These are phyloP conservation scores for Pygocentrus nattereri DNA, from an alignment of 2,797 vertebrate genomes.

Conservation along the genomic window DNA sequence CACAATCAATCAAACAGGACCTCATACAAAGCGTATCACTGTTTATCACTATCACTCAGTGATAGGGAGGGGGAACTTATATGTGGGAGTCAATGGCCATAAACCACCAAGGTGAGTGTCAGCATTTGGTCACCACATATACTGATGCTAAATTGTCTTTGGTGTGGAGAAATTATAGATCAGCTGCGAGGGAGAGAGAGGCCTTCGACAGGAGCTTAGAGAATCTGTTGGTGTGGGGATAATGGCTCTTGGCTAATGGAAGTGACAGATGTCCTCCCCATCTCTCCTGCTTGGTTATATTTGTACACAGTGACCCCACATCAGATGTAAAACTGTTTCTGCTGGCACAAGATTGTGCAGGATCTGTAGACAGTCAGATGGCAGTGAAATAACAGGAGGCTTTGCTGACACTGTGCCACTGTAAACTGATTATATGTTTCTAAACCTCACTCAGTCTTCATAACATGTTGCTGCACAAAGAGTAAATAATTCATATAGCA, in stretches of 20 bases:
- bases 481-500: neutral
- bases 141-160: conserved; percentile 25
- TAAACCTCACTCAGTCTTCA: neutral
- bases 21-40: neutral
- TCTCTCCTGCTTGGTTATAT: conserved; percentile 45
- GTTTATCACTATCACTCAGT: neutral
- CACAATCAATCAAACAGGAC: conserved; percentile 23
- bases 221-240: conserved; percentile 16
- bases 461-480: neutral
- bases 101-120: conserved; percentile 30
- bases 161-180: conserved; percentile 34
- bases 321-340: conserved; percentile 46
- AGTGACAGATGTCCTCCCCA: conserved; percentile 41
- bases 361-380: conserved; percentile 31
- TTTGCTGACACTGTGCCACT: conserved; percentile 12
- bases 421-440: conserved; percentile 19
- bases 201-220: conserved; percentile 19
- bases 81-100: conserved; percentile 32
- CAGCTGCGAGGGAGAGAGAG: neutral
- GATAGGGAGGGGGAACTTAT: conserved; percentile 3
- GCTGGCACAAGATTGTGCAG: conserved; percentile 34
- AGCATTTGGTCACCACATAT: conserved; percentile 45
- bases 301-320: conserved; percentile 47
- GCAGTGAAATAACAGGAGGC: conserved; percentile 27
- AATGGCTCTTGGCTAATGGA: conserved; percentile 26